Conservation (phyloP, 2,113 vertebrate genomes). For the Odocoileus hemionus region DNA sequence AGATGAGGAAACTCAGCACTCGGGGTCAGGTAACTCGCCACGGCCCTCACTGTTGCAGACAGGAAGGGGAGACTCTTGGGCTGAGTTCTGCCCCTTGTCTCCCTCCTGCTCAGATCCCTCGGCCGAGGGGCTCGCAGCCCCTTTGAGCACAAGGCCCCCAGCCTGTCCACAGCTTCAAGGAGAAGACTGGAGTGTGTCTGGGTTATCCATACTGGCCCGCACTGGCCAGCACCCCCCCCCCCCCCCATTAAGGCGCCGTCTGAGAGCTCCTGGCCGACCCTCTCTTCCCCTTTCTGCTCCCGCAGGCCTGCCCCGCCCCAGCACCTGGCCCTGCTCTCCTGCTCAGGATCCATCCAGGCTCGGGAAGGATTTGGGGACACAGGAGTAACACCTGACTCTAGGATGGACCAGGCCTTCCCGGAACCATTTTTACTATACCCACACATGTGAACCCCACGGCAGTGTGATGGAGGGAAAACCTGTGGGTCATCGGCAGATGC, state of each 20-base stretch:
- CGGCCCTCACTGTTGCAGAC: not conserved
- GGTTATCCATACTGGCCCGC: not conserved
- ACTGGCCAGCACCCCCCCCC: too few species aligned
- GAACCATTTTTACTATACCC: not conserved
- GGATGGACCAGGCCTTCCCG: too few species aligned
- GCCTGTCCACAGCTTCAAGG: not conserved
- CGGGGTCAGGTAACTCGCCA: not conserved
- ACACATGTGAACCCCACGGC: fast-evolving
- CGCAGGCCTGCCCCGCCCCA: not conserved
- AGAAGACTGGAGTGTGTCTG: not conserved
- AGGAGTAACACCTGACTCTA: too few species aligned
- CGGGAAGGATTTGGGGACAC: not conserved
- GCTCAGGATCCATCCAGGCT: not conserved
- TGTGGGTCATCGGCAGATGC: fast-evolving
- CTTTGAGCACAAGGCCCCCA: not conserved
- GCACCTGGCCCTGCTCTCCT: not conserved
- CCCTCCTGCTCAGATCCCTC: not conserved
- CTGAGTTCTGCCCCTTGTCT: not conserved
- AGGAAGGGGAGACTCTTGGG: not conserved
- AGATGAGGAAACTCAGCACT: not conserved
- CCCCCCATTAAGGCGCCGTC: fast-evolving
- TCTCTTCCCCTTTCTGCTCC: not conserved
- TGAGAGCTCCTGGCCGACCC: not conserved
- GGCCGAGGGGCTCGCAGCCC: not conserved
- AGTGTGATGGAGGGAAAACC: too few species aligned